These are phyloP conservation scores for Marisa cornuarietis DNA, from an alignment of 1,140 invertebrate species.

Conservation along the genomic window DNA sequence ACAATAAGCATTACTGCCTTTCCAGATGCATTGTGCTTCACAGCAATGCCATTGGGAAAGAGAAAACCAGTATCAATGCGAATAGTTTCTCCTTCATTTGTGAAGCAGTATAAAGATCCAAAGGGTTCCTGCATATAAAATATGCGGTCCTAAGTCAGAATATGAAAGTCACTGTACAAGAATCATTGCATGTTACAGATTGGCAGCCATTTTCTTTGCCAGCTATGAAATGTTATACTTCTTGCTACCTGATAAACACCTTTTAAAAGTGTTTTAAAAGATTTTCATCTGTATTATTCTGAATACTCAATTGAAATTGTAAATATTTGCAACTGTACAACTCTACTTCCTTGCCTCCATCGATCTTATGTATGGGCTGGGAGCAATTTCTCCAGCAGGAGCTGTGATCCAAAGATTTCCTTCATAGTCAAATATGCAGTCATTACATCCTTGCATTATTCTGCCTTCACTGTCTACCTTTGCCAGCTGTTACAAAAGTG, in stretches of 20 bases:
- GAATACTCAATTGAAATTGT: background rate
- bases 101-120: conserved; percentile 59
- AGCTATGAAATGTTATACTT: background rate
- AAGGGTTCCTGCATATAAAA: conserved; percentile 49
- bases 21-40: conserved; percentile 44
- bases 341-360: conserved; percentile 41
- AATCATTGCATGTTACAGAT: background rate
- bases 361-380: conserved; percentile 47
- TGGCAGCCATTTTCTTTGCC: background rate
- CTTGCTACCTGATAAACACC: background rate
- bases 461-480: conserved; percentile 42
- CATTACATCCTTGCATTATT: conserved; percentile 62
- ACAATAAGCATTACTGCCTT: conserved; percentile 52
- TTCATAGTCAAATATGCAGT: conserved; percentile 57
- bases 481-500: conserved; percentile 24
- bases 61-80: conserved; percentile 46
- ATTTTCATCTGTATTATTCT: background rate
- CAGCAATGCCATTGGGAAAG: conserved; percentile 61
- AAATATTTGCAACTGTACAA: background rate
- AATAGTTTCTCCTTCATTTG: conserved; percentile 42
- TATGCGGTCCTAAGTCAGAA: background rate
- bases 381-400: conserved; percentile 59
- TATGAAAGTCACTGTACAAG: background rate
- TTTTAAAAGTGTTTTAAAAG: background rate
- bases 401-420: conserved; percentile 62